phyloP scores from a whole-genome alignment of 37 sponge, comb jelly and placozoan genomes.

The Beroe ovata region DNA sequence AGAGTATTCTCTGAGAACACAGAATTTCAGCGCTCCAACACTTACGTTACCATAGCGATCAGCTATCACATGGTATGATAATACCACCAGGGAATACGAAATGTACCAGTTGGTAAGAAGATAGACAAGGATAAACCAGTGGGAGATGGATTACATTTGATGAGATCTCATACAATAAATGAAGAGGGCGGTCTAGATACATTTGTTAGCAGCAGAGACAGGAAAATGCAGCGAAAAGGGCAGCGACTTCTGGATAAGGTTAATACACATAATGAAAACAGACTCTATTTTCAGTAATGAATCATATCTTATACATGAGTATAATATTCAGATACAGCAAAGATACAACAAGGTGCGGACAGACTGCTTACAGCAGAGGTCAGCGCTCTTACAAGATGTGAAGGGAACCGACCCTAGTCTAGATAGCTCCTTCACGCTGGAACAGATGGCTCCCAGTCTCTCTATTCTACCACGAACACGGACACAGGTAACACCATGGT shows the following conservation, averaged over 20 bases:
- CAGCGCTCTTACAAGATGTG: constrained; percentile 11
- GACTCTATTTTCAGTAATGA: too few species aligned
- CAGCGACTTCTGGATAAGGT: not conserved
- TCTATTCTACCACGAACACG: constrained; percentile 20
- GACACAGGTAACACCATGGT: not conserved
- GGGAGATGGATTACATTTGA: not conserved
- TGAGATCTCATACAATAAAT: not conserved
- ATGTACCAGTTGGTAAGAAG: constrained; percentile 14
- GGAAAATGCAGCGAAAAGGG: not conserved
- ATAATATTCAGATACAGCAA: constrained; percentile 54
- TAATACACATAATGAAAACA: too few species aligned
- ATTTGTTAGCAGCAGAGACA: not conserved
- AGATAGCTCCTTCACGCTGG: constrained; percentile 36
- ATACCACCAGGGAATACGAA: not conserved
- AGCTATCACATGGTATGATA: not conserved
- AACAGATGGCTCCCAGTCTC: constrained; percentile 31
- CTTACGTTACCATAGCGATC: not conserved
- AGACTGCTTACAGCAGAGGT: constrained; percentile 51
- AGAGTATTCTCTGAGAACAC: too few species aligned
- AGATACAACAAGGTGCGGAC: constrained; percentile 27
- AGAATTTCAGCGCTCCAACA: not conserved
- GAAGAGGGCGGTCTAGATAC: constrained; percentile 7
- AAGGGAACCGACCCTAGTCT: constrained; percentile 19
- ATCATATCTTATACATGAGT: too few species aligned
- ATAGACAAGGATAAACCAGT: constrained; percentile 46